Percentiles rank a stretch among this genome's conserved stretches.
Conservation (phyloP, 2,888 invertebrate species). For the Cryptocephalus moraei region DNA sequence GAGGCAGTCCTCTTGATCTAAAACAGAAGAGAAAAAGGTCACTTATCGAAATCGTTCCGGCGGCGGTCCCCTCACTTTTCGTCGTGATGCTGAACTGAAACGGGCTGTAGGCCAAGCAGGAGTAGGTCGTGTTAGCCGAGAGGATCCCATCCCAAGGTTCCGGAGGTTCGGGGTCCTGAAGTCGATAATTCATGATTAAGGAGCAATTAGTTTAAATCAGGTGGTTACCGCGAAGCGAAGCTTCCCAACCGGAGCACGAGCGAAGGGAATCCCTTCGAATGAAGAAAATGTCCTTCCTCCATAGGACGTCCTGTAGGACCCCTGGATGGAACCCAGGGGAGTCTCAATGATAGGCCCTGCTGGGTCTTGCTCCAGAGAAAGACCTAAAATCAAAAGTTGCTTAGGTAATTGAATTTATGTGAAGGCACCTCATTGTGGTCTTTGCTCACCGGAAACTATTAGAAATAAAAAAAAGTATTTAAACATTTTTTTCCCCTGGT, state of each 20-base stretch:
- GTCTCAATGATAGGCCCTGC: slow-evolving; percentile 8
- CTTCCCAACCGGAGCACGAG: slow-evolving; percentile 21
- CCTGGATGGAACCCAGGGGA: slow-evolving; percentile 18
- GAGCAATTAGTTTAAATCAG: background rate
- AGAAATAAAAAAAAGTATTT: too few relatives aligned
- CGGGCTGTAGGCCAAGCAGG: slow-evolving; percentile 23
- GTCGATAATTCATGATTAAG: background rate
- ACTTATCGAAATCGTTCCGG: too few relatives aligned
- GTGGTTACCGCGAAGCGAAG: slow-evolving; percentile 21
- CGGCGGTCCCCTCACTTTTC: too few relatives aligned
- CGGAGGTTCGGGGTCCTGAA: slow-evolving; percentile 22
- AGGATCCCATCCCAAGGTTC: slow-evolving; percentile 23
- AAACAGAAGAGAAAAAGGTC: too few relatives aligned
- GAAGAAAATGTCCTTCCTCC: slow-evolving; percentile 17
- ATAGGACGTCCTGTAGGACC: slow-evolving; percentile 17
- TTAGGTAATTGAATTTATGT: too few relatives aligned
- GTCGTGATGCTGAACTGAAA: slow-evolving; percentile 42
- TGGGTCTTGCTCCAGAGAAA: too few relatives aligned
- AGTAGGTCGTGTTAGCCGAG: slow-evolving; percentile 22
- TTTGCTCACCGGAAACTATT: too few relatives aligned
- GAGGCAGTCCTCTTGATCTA: slow-evolving; percentile 58
- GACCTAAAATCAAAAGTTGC: too few relatives aligned
- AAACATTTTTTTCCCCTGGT: too few relatives aligned
- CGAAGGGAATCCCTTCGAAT: slow-evolving; percentile 26
- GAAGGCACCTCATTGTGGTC: too few relatives aligned